Conservation (phyloP, 2,113 vertebrate species). For the Misgurnus anguillicaudatus region DNA sequence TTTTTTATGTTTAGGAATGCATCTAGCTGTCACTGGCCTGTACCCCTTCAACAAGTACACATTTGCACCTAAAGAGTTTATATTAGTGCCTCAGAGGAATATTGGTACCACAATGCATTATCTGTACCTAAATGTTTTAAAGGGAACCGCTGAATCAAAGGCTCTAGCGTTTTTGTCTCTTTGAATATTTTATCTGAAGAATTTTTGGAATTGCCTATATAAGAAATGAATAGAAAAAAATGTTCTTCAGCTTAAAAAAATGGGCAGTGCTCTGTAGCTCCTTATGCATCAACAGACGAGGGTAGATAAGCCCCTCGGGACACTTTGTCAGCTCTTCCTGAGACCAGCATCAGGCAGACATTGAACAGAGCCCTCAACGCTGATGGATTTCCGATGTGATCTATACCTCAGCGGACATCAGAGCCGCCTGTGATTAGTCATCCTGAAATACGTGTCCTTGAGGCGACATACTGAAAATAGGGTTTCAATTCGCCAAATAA, state of each 20-base stretch:
- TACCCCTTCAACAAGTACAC: too few relatives aligned
- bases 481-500: not conserved
- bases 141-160: not conserved
- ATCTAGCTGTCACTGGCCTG: too few relatives aligned
- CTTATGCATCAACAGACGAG: not conserved
- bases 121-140: too few relatives aligned
- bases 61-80: too few relatives aligned
- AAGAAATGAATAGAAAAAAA: not conserved
- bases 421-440: slow-evolving; percentile 12
- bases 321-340: not conserved
- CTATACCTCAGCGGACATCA: slow-evolving; percentile 33
- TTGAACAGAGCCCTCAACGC: not conserved
- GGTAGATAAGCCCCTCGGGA: not conserved
- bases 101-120: too few relatives aligned
- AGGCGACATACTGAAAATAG: slow-evolving; percentile 2
- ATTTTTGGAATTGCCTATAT: not conserved
- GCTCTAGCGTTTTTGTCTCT: not conserved
- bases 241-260: not conserved
- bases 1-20: too few relatives aligned
- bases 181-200: not conserved
- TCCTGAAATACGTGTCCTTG: slow-evolving; percentile 19
- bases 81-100: too few relatives aligned
- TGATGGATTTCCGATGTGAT: slow-evolving; percentile 16
- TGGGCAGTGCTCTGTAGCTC: not conserved
- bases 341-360: slow-evolving; percentile 14